phyloP scores from a whole-genome alignment of 2,797 vertebrate species.

The Poeciliopsis infans region DNA sequence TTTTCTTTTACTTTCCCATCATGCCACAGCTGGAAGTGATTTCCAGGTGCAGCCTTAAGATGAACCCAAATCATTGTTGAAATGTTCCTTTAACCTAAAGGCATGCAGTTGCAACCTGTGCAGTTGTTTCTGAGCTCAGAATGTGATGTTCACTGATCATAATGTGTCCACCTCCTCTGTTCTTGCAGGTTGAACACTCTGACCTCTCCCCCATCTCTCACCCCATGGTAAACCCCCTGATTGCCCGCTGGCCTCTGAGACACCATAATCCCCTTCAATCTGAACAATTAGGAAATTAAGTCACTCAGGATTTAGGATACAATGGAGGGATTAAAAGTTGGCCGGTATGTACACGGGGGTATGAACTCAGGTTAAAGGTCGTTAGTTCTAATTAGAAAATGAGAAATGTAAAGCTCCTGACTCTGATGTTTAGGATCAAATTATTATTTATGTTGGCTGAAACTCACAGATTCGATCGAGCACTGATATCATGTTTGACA shows the following conservation, averaged over 20 bases:
- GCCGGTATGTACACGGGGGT: conserved; percentile 36
- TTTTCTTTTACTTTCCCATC: background rate
- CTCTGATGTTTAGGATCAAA: background rate
- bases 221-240: conserved; percentile 18
- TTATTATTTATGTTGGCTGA: background rate
- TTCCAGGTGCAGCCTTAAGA: background rate
- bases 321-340: conserved; percentile 51
- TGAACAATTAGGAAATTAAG: conserved; percentile 49
- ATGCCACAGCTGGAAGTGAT: background rate
- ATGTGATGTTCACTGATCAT: background rate
- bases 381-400: background rate
- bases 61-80: background rate
- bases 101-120: background rate
- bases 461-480: background rate
- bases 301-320: conserved; percentile 42
- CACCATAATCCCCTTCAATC: conserved; percentile 32
- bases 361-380: conserved; percentile 26
- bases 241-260: conserved; percentile 27
- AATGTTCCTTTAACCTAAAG: background rate
- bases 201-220: conserved; percentile 30
- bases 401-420: conserved; percentile 6
- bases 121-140: background rate
- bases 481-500: background rate
- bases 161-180: background rate
- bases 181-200: background rate